Evolutionary conservation across 1,140 invertebrate species (phyloP), one percentile per base, ranked within the genome.

Genomic region (Bombus affinis): DNA sequence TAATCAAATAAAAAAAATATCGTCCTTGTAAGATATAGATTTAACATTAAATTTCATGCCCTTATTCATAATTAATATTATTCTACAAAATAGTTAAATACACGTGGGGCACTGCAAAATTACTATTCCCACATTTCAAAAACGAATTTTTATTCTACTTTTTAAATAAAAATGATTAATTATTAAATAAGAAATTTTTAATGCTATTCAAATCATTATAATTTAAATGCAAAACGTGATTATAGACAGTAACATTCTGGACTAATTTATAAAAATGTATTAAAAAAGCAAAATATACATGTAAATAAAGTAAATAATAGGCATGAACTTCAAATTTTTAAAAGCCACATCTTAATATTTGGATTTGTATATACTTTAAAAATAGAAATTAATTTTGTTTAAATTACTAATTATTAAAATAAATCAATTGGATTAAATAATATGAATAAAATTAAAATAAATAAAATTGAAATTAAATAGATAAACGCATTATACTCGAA

Each of bases 391-490:
- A 62, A 62, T 62, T 62, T n/a, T 62, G 10, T 62, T 62, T 62
- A n/a, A 62, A n/a, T n/a, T n/a, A 62, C 1, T n/a, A n/a, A 62
- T 62, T 62, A 62, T n/a, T 62, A 62, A n/a, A 62, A 62, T 62
- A 62, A 62, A n/a, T 62, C 12, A 62, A 39, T 68, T 68, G 35
- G 2, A 37, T 25, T 70, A 13, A 39, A 66, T 62, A 39, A 70
- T 28, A 70, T 1, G 0, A 15, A n/a, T 9, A n/a, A 42, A 25
- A 37, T 32, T 22, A 18, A 35, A 68, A 68, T 68, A 37, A 68
- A 47, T 22, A 73, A 68, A 57, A 37, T 77, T 83, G 2, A 25
- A 76, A 66, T 74, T 66, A 66, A 25, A 39, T 42, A n/a, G n/a
- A 8, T 76, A n/a, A 78, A 53, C 47, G 1, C 18, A 53, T 53